Percentiles rank a stretch among this genome's conserved stretches.
Evolutionary conservation across 2,888 invertebrate species (phyloP).

Genomic region (Conchocele bisecta): DNA sequence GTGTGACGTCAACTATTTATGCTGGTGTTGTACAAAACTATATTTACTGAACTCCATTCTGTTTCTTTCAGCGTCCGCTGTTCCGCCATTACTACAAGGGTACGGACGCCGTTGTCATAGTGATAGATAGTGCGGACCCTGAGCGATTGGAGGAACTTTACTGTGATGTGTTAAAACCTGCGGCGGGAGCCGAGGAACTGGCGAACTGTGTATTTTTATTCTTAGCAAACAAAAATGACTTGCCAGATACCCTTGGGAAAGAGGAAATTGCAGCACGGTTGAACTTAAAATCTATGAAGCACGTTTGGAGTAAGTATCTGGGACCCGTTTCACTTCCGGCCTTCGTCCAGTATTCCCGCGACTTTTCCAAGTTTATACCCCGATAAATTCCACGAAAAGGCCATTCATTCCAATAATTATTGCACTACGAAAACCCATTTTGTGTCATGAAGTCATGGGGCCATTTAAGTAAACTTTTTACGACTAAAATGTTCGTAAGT

Average conservation of each 20-base stretch:
- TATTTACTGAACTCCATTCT: too few species aligned
- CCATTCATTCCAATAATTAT: too few species aligned
- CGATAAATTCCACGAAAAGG: too few species aligned
- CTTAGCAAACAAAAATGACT: constrained; percentile 75
- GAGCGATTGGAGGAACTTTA: constrained; percentile 75
- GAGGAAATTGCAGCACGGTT: constrained; percentile 70
- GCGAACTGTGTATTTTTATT: constrained; percentile 71
- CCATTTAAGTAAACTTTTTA: too few species aligned
- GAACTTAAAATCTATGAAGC: constrained; percentile 67
- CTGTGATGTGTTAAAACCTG: constrained; percentile 77
- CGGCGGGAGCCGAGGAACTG: constrained; percentile 72
- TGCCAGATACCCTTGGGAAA: constrained; percentile 65
- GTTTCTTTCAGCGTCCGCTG: constrained; percentile 73
- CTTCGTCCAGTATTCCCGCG: too few species aligned
- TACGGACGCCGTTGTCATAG: constrained; percentile 77
- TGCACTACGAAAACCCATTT: too few species aligned
- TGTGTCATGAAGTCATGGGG: too few species aligned
- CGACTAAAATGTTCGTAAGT: too few species aligned
- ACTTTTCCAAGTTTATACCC: too few species aligned
- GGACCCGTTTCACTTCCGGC: neutral
- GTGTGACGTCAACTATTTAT: too few species aligned
- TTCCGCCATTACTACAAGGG: constrained; percentile 78
- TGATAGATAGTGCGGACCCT: constrained; percentile 74
- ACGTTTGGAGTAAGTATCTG: constrained; percentile 70
- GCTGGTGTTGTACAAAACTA: too few species aligned